phyloP scores from a whole-genome alignment of 2,113 vertebrate species.

The Erpornis zantholeuca region DNA sequence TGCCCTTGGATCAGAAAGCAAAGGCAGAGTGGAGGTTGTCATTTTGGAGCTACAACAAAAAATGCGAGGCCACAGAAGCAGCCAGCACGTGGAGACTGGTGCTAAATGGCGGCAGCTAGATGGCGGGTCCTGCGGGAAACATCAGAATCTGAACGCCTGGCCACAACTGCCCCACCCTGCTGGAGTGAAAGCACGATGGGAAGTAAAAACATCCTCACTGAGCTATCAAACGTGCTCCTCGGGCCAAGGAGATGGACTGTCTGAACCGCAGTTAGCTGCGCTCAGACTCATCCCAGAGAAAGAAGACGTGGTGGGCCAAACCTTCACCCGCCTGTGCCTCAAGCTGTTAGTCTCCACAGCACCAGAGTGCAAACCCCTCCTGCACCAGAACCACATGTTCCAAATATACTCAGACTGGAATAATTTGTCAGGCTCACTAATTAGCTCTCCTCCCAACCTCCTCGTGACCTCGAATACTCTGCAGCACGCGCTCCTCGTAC shows the following conservation, averaged over 20 bases:
- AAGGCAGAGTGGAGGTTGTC: background rate
- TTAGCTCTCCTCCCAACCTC: background rate
- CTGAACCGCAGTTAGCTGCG: background rate
- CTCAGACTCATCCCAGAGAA: constrained; percentile 24
- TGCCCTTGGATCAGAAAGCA: background rate
- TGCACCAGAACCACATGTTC: background rate
- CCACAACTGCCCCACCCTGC: constrained; percentile 18
- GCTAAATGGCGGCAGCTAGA: constrained; percentile 14
- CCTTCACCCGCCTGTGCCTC: background rate
- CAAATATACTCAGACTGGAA: background rate
- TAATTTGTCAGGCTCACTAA: background rate
- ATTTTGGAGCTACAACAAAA: background rate
- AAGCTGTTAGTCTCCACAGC: background rate
- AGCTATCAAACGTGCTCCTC: background rate
- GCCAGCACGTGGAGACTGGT: background rate
- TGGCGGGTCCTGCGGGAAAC: constrained; percentile 45
- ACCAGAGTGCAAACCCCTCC: background rate
- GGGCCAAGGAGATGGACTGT: background rate
- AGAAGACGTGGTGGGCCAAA: background rate
- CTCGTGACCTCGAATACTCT: background rate
- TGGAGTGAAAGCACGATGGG: background rate
- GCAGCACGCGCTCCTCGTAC: background rate
- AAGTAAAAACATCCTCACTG: constrained; percentile 19
- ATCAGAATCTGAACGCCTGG: background rate
- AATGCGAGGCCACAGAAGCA: background rate